Percentiles rank a stretch among this genome's conserved stretches.
These are phyloP conservation scores for Erynnis tages DNA, from an alignment of 2,888 invertebrate genomes.

Conservation along the genomic window DNA sequence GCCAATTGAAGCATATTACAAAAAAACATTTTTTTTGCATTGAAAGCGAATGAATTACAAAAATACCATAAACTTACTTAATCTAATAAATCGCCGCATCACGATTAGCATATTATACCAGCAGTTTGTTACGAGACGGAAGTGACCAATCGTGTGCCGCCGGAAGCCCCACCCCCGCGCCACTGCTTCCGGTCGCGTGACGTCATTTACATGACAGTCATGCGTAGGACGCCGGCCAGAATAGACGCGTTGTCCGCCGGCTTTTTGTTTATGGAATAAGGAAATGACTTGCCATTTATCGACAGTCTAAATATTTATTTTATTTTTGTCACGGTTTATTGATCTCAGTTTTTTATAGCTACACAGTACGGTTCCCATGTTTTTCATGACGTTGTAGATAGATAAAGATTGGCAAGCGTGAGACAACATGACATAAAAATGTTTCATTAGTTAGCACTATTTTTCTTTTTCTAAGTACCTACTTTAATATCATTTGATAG, in stretches of 20 bases:
- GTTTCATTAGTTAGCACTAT: no score
- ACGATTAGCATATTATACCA: conserved; percentile 76
- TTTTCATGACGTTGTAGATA: no score
- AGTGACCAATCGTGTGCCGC: conserved; percentile 78
- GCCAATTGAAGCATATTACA: no score
- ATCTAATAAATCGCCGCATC: conserved; percentile 76
- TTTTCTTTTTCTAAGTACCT: no score
- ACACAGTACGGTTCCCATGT: no score
- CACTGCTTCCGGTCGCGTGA: conserved; percentile 80
- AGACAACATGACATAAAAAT: conserved; percentile 1
- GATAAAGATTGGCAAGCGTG: conserved; percentile 21
- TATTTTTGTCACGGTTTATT: no score
- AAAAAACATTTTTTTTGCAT: no score
- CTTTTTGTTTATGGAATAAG: conserved; percentile 51
- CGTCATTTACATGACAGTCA: conserved; percentile 76
- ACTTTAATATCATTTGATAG: no score
- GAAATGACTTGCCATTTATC: conserved; percentile 42
- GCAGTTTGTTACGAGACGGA: conserved; percentile 74
- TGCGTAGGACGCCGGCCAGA: conserved; percentile 50
- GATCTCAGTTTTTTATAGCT: no score
- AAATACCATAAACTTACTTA: conserved; percentile 37
- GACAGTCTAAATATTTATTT: conserved; percentile 4
- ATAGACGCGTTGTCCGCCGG: conserved; percentile 51
- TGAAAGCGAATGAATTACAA: not conserved
- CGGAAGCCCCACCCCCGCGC: conserved; percentile 71